Base-by-base conservation (phyloP, 2,888 invertebrate species). In the Hofmannophila pseudospretella region DNA sequence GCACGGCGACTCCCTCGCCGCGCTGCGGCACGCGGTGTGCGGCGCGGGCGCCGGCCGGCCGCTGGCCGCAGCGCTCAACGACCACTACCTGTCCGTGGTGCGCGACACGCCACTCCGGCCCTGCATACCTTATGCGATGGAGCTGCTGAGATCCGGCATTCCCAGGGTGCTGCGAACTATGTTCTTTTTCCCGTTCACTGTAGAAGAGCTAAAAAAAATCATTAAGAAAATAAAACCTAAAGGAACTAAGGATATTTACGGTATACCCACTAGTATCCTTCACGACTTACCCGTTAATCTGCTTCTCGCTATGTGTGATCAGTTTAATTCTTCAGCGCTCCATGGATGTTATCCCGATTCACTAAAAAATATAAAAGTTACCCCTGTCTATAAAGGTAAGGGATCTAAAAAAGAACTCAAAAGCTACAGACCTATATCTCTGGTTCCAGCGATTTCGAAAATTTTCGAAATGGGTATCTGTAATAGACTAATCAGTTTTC, bases 61-160 rank as follows among this genome's bases (percentile, higher is more conserved):
- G 26, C 32, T 39, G 8, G 26, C 14, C 12, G 14, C 16, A 2
- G 13, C 11, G 19, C 28, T 29, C n/a, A 29, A 29, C 22, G 10
- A 22, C n/a, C 19, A 29, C 23, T 35, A 35, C 22, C 26, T 39
- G 7, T 35, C 28, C 2, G 28, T 39, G 22, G 32, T 35, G 20
- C 19, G 22, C 4, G 28, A 35, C 29, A 35, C 29, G 4, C 22
- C 35, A 5, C 11, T 19, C 5, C 19, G 29, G 9, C 35, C 35
- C 5, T 4, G 25, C 12, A 5, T 27, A 2, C 11, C 2, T 1
- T 9, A n/a, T 1, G 34, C 34, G 8, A 27, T 34, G 34, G 4
- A 3, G 1, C 9, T 19, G 8, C 8, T 26, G 26, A 27, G 27
- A 2, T 1, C 10, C 2, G 5, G 1, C 2, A 27, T 23, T 2